Base-by-base conservation (phyloP, 2,888 invertebrate genomes). In the Horisme vitalbata region DNA sequence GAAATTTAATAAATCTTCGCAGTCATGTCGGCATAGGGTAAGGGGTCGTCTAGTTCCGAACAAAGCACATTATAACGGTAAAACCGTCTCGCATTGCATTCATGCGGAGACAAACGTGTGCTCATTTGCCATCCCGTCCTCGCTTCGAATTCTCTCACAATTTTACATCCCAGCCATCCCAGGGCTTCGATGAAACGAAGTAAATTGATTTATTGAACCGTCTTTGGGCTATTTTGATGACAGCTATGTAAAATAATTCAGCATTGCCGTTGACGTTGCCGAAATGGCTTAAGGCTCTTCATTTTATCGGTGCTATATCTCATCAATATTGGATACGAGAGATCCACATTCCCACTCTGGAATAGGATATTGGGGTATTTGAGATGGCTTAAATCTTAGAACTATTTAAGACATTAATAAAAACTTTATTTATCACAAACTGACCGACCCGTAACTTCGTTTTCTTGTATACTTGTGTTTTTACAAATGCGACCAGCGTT, bases 101-200 rank as follows among this genome's bases (percentile, higher is more conserved):
- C 72, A 71, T 58, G 46, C 54, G 56, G 49, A 65, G 72, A 76
- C 70, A 79, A 78, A 76, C 74, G 65, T 65, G 60, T 64, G 66
- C 70, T 68, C 78, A 75, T 78, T 79, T 78, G 71, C 68, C 61
- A 62, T 27, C 27, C 9, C 41, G 58, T 30, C 27, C 24, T 23
- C 39, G 33, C 26, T 54, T 56, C 59, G 56, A 52, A 57, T 59
- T 59, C 52, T 27, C 34, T 49, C 51, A 14, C 20, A 41, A 41
- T 35, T 36, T 31, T 18, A n/a, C n/a, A n/a, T n/a, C n/a, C n/a
- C n/a, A n/a, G 30, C 12, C 18, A 11, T 14, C 28, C 23, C 26
- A 20, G 10, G 24, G 28, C 18, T 11, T 10, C 28, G 11, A 9
- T 37, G 13, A 15, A 21, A 11, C 21, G 6, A 28, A 11, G 27